Conservation (phyloP, 2,888 invertebrate species). For the Lepidochrysops patricia region DNA sequence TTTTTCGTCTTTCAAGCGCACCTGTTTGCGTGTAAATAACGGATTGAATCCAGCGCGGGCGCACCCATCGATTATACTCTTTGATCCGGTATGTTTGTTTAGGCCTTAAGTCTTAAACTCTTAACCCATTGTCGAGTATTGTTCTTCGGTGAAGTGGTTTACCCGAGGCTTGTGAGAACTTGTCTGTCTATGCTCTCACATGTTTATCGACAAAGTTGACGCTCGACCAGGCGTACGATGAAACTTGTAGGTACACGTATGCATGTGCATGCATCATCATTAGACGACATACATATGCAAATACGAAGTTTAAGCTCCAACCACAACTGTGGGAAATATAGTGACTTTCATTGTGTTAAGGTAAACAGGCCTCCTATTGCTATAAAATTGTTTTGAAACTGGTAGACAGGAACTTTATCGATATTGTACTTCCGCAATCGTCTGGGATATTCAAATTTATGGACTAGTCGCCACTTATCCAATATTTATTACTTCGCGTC, state of each 20-base stretch:
- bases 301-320: too few relatives aligned
- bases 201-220: too few relatives aligned
- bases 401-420: too few relatives aligned
- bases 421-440: slow-evolving; percentile 48
- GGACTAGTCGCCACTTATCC: slow-evolving; percentile 42
- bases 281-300: too few relatives aligned
- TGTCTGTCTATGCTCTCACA: slow-evolving; percentile 42
- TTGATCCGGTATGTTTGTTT: slow-evolving; percentile 39
- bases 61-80: slow-evolving; percentile 30
- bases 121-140: slow-evolving; percentile 37
- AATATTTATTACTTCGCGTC: slow-evolving; percentile 64
- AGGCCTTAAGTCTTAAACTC: slow-evolving; percentile 44
- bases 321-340: too few relatives aligned
- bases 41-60: slow-evolving; percentile 22
- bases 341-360: too few relatives aligned
- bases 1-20: slow-evolving; percentile 62
- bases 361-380: too few relatives aligned
- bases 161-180: slow-evolving; percentile 36
- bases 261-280: too few relatives aligned
- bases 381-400: too few relatives aligned
- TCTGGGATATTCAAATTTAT: slow-evolving; percentile 34
- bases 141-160: slow-evolving; percentile 31
- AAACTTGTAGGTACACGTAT: too few relatives aligned
- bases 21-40: slow-evolving; percentile 56
- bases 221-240: too few relatives aligned